Evolutionary conservation across 1,140 invertebrate species (phyloP).

Genomic region (Zaprionus gabonicus): DNA sequence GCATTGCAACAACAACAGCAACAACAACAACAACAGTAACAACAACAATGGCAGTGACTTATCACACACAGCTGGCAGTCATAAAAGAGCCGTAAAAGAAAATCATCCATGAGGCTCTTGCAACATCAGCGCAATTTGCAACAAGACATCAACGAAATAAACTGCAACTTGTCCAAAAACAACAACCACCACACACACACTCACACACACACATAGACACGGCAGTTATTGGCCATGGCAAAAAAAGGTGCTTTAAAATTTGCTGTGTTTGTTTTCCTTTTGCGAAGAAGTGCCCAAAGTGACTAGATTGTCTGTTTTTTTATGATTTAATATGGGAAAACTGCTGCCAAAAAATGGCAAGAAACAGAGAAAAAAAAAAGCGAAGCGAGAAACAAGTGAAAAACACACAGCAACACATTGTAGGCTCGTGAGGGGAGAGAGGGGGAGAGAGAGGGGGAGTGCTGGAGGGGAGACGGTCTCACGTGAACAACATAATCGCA

Average conservation of each 20-base stretch:
- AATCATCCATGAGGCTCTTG: conserved; percentile 42
- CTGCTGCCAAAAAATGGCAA: conserved; percentile 23
- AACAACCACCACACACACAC: conserved; percentile 3
- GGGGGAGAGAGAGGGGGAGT: not conserved
- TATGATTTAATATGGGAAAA: conserved; percentile 60
- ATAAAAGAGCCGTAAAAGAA: conserved; percentile 48
- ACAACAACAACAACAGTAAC: conserved; percentile 10
- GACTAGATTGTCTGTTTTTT: conserved; percentile 49
- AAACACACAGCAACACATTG: conserved; percentile 28
- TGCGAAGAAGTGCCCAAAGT: conserved; percentile 25
- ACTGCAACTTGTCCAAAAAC: conserved; percentile 40
- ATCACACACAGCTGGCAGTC: conserved; percentile 43
- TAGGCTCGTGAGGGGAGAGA: not conserved
- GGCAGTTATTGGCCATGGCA: conserved; percentile 26
- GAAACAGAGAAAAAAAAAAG: not conserved
- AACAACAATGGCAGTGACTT: conserved; percentile 37
- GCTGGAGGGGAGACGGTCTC: conserved; percentile 5
- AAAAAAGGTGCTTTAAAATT: conserved; percentile 42
- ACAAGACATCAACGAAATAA: conserved; percentile 34
- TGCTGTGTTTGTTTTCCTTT: conserved; percentile 31
- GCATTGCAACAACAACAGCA: not conserved
- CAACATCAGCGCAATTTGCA: conserved; percentile 57
- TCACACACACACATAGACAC: not conserved
- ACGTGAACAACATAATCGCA: conserved; percentile 57
- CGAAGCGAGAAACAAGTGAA: conserved; percentile 14